A percentile compares a stretch with the other conserved stretches of the same genome.
These are phyloP conservation scores for Protobothrops flavoviridis DNA, from an alignment of 2,113 vertebrate genomes.

Conservation along the genomic window DNA sequence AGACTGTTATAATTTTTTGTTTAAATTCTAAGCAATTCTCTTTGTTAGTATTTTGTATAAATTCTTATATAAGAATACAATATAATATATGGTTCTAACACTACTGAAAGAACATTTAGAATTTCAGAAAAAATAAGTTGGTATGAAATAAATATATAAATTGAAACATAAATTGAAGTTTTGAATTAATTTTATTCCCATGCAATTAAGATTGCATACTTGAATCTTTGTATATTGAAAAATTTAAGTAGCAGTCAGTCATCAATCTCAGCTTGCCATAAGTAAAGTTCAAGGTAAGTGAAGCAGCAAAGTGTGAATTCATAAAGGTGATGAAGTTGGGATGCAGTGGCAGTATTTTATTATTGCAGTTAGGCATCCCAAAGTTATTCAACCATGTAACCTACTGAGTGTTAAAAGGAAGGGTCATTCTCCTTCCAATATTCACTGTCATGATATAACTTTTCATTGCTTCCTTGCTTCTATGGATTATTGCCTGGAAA, in stretches of 20 bases:
- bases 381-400: neutral
- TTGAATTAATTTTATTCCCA: neutral
- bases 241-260: neutral
- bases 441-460: neutral
- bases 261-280: neutral
- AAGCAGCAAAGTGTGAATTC: neutral
- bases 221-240: conserved; percentile 23
- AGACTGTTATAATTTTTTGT: conserved; percentile 43
- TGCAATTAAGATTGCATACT: neutral
- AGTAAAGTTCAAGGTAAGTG: neutral
- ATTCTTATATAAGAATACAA: neutral
- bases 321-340: neutral
- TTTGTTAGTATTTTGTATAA: conserved; percentile 32
- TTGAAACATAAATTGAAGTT: neutral
- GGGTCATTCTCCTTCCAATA: neutral
- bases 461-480: neutral
- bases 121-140: conserved; percentile 54
- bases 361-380: neutral
- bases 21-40: conserved; percentile 44
- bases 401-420: neutral
- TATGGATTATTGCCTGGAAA: neutral
- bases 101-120: conserved; percentile 37
- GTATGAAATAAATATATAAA: neutral
- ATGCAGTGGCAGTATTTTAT: neutral
- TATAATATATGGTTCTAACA: neutral